Conservation (phyloP, 2,797 vertebrate species). For the Clamator glandarius region DNA sequence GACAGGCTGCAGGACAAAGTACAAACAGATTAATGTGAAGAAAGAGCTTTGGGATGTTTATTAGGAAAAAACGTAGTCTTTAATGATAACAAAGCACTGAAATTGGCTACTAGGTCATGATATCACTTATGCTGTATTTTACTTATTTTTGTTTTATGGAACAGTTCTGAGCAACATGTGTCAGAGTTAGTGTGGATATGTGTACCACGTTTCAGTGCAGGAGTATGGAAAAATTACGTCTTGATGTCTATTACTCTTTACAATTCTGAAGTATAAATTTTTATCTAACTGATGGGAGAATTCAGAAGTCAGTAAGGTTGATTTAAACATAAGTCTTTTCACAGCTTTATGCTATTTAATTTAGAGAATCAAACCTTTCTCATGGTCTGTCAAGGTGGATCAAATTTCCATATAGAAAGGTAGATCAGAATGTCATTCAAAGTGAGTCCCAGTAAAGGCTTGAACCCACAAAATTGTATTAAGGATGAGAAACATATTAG, state of each 20-base stretch:
- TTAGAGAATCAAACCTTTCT: background rate
- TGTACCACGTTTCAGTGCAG: background rate
- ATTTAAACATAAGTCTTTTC: background rate
- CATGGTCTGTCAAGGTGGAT: background rate
- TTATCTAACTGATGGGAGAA: background rate
- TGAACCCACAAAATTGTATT: background rate
- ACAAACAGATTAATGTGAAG: background rate
- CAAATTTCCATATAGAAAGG: background rate
- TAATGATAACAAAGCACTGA: background rate
- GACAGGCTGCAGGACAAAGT: background rate
- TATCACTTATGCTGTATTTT: background rate
- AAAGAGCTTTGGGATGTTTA: background rate
- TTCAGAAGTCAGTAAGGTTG: background rate
- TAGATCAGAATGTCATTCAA: background rate
- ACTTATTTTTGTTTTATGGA: background rate
- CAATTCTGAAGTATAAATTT: background rate
- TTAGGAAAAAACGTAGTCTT: background rate
- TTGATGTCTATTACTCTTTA: background rate
- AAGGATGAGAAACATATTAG: background rate
- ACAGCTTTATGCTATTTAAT: background rate
- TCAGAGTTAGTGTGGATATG: background rate
- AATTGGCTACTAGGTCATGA: background rate
- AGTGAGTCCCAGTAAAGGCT: background rate
- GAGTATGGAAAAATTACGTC: background rate
- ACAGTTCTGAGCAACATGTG: background rate